Base-by-base conservation (phyloP, 2,888 invertebrate species). In the Girardia tigrina region DNA sequence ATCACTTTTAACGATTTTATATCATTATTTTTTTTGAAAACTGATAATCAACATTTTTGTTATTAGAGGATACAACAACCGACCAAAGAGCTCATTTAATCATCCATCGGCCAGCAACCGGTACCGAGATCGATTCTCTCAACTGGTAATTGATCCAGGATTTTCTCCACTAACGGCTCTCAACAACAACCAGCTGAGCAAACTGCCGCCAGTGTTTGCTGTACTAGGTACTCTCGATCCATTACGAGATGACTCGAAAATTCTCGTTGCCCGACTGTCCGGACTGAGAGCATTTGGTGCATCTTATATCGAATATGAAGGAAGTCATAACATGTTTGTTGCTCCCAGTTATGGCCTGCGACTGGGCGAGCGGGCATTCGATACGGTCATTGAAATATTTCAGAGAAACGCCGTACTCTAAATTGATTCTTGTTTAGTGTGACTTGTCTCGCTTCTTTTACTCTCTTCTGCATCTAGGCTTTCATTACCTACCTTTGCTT, bases 31-130 rank as follows among this genome's bases (percentile, higher is more conserved):
- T 36, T 36, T 12, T 36, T 36, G 36, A 36, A 36, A n/a, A n/a
- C n/a, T n/a, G n/a, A n/a, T n/a, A n/a, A n/a, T n/a, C n/a, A n/a
- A n/a, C n/a, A n/a, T n/a, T n/a, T n/a, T 16, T 36, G n/a, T 56
- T 56, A 20, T 4, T 2, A 56, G 56, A 23, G 56, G 56, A 6
- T 56, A 56, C 56, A 23, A 56, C 23, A 56, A 56, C 23, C 56
- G 56, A 56, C 56, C 56, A 23, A 56, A n/a, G n/a, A 56, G 56
- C 23, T 56, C 56, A 8, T 56, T 56, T 56, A n/a, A n/a, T n/a
- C 56, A 56, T 12, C 4, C 4, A 56, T 4, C 4, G 2, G n/a
- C n/a, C n/a, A n/a, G n/a, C n/a, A 56, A 56, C 23, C 56, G 23
- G 56, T 56, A 20, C n/a, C n/a, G 20, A 6, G 56, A 56, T 20